phyloP scores from a whole-genome alignment of 1,140 invertebrate species.

The Onthophagus taurus region DNA sequence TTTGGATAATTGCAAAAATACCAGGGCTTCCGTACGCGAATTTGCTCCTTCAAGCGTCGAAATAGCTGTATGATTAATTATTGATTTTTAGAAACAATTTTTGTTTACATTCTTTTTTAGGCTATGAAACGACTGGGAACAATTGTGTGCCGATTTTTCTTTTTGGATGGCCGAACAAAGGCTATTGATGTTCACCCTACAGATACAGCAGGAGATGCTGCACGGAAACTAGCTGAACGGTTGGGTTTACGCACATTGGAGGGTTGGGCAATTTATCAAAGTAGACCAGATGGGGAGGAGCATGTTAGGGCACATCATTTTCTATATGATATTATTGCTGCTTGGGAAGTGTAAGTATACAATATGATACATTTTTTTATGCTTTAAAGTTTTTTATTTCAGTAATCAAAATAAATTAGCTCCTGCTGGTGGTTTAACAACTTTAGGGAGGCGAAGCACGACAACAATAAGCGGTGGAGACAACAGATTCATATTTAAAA shows the following conservation, averaged over 20 bases:
- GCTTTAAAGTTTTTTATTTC: constrained; percentile 19
- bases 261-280: constrained; percentile 92
- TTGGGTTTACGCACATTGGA: constrained; percentile 73
- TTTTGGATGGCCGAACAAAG: constrained; percentile 89
- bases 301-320: constrained; percentile 91
- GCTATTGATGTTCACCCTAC: constrained; percentile 92
- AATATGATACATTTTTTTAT: not conserved
- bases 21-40: constrained; percentile 68
- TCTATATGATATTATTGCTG: constrained; percentile 86
- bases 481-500: constrained; percentile 88
- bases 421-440: constrained; percentile 46
- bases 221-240: constrained; percentile 80
- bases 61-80: constrained; percentile 57
- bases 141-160: constrained; percentile 91
- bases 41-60: constrained; percentile 87
- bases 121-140: constrained; percentile 85
- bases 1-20: constrained; percentile 83
- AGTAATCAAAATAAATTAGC: constrained; percentile 56
- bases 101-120: constrained; percentile 36
- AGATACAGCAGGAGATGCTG: constrained; percentile 84
- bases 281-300: constrained; percentile 72
- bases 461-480: constrained; percentile 67
- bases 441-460: constrained; percentile 44
- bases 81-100: constrained; percentile 1
- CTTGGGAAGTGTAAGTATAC: constrained; percentile 76